These are phyloP conservation scores for Remorina albescens DNA, from an alignment of 2,797 vertebrate genomes.

Conservation along the genomic window DNA sequence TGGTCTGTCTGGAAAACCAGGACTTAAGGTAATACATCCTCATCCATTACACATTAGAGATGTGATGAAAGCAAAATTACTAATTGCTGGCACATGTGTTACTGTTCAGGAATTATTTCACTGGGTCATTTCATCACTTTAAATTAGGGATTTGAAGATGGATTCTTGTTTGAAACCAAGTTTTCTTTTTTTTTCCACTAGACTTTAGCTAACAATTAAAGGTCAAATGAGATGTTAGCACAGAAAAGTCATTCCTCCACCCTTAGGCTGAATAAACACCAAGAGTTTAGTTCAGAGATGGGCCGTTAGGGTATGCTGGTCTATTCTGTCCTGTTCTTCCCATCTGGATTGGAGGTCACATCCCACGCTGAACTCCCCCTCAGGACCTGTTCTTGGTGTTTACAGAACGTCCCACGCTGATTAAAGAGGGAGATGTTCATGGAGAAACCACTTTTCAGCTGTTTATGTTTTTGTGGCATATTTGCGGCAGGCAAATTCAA, in stretches of 20 bases:
- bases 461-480: slow-evolving; percentile 37
- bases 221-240: slow-evolving; percentile 10
- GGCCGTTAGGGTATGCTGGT: slow-evolving; percentile 25
- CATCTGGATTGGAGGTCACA: slow-evolving; percentile 45
- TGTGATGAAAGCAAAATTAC: slow-evolving; percentile 32
- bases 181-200: not conserved
- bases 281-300: slow-evolving; percentile 1
- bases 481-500: slow-evolving; percentile 26
- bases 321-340: slow-evolving; percentile 18
- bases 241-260: not conserved
- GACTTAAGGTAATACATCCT: slow-evolving; percentile 80
- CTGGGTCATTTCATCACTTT: slow-evolving; percentile 1
- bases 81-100: slow-evolving; percentile 28
- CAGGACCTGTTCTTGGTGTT: slow-evolving; percentile 48
- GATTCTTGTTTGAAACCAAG: slow-evolving; percentile 6
- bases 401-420: slow-evolving; percentile 38
- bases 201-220: slow-evolving; percentile 7
- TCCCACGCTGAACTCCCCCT: slow-evolving; percentile 34
- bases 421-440: slow-evolving; percentile 44
- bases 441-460: slow-evolving; percentile 29
- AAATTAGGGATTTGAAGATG: slow-evolving; percentile 25
- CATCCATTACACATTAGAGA: slow-evolving; percentile 38
- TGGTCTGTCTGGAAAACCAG: slow-evolving; percentile 79
- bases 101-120: slow-evolving; percentile 26
- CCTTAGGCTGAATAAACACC: slow-evolving; percentile 36